These are phyloP conservation scores for Balearica regulorum DNA, from an alignment of 2,797 vertebrate genomes.

Conservation along the genomic window DNA sequence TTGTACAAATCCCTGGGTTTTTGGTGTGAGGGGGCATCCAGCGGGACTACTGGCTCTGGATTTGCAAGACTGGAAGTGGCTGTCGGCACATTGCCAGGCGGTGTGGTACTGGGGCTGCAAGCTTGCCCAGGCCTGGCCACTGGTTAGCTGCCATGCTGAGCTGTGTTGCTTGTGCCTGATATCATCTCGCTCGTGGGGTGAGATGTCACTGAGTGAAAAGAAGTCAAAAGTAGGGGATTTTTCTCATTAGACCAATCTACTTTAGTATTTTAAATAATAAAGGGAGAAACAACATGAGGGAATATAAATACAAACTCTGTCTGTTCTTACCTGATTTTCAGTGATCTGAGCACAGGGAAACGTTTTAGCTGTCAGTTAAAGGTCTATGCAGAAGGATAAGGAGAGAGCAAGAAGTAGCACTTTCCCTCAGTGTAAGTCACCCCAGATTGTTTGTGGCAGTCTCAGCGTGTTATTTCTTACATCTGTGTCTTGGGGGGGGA, in stretches of 20 bases:
- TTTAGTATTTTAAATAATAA: neutral
- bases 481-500: rapidly evolving
- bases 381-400: neutral
- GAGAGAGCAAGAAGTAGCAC: neutral
- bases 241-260: neutral
- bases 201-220: neutral
- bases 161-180: rapidly evolving
- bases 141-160: rapidly evolving
- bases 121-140: neutral
- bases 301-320: neutral
- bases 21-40: neutral
- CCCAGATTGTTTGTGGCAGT: neutral
- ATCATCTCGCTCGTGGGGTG: neutral
- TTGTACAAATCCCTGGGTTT: neutral
- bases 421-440: neutral
- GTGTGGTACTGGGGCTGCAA: neutral
- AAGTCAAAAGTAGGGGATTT: neutral
- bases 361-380: neutral
- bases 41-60: neutral
- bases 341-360: neutral
- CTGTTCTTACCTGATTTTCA: neutral
- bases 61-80: neutral
- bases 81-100: rapidly evolving
- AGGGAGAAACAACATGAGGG: neutral
- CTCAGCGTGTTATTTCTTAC: neutral